Base-by-base conservation (phyloP, 2,888 invertebrate species). In the Pandemis corylana region DNA sequence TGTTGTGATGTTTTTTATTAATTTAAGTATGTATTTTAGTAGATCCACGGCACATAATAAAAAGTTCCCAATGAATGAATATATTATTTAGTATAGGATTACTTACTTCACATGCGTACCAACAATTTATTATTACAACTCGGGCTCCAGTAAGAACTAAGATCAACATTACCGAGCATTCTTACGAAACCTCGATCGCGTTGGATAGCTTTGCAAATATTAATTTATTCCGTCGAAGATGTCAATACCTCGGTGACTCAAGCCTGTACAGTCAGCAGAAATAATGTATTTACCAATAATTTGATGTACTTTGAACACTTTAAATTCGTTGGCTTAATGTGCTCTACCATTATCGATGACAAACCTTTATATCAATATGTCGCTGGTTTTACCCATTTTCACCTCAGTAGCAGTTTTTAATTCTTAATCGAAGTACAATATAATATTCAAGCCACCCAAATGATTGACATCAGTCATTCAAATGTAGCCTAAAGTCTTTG, bases 171-270 rank as follows among this genome's bases (percentile, higher is more conserved):
- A 10, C 41, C 15, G n/a, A n/a, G 36, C 69, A 68, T 59, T 64
- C 59, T 74, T 69, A 61, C 66, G 51, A 62, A 61, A 75, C 61
- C 13, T 46, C 59, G 49, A 66, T 44, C 46, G 41, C 42, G 42
- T 13, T 69, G 71, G 15, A 75, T 71, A 71, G 75, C 75, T 67
- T 49, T 12, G 71, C 71, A 75, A 75, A 75, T 71, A 69, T 69
- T 68, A 71, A 59, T 65, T 56, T 59, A 66, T 61, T 66, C 66
- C 41, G n/a, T 70, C 62, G 62, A 63, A 67, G 61, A 71, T 71
- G 75, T 75, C 75, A 69, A 72, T 69, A 69, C 28, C 42, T 59
- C 68, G 61, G 56, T 71, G 75, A 75, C 75, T 75, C 53, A 67
- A 12, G 51, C 13, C 2, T 20, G 70, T 63, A 71, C 75, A 71